Evolutionary conservation across 2,888 invertebrate genomes (phyloP).

Genomic region (Diploptera punctata): DNA sequence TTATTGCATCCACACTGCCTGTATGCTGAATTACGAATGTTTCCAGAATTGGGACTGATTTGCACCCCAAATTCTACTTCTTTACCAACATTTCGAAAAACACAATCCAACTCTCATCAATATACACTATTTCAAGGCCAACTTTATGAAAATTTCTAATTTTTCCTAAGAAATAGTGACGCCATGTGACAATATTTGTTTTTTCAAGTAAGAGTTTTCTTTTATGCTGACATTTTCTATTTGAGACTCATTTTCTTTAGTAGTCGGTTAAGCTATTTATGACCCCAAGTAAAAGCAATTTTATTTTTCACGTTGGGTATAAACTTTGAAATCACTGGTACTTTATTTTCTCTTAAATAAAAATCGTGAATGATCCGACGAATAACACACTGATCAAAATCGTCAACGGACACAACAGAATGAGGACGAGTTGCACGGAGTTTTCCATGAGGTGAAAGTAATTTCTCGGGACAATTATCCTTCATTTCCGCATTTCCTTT

Average conservation of each 20-base stretch:
- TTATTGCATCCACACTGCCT: too few species aligned
- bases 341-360: neutral
- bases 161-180: neutral
- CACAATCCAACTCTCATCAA: neutral
- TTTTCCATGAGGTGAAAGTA: neutral
- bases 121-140: neutral
- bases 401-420: neutral
- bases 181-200: neutral
- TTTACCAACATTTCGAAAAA: neutral
- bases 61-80: neutral
- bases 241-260: neutral
- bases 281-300: neutral
- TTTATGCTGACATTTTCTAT: neutral
- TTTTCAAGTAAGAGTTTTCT: neutral
- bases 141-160: neutral
- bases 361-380: neutral
- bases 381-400: neutral
- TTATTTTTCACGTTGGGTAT: neutral
- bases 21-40: too few species aligned
- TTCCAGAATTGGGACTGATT: neutral
- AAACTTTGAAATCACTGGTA: neutral
- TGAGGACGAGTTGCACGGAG: neutral
- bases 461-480: neutral
- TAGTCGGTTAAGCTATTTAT: neutral
- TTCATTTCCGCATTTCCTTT: too few species aligned